Conservation (phyloP, 2,888 invertebrate species). For the Ephialtes manifestator region DNA sequence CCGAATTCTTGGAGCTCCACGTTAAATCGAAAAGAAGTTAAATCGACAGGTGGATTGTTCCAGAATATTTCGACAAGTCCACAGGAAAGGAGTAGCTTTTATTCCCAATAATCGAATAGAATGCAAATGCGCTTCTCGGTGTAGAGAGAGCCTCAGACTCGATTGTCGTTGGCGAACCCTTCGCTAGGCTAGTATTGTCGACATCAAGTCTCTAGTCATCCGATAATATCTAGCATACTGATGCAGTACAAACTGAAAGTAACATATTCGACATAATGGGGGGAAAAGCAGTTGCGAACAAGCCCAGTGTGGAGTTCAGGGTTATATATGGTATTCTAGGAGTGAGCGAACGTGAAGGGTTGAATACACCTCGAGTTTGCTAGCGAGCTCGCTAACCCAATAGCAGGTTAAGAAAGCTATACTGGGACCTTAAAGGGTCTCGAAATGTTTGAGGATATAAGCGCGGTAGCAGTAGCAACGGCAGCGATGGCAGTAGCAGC, state of each 20-base stretch:
- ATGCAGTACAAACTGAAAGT: not conserved
- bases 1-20: not conserved
- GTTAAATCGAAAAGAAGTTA: not conserved
- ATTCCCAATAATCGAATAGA: not conserved
- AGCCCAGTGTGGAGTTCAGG: not conserved
- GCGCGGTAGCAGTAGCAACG: conserved; percentile 25
- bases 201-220: not conserved
- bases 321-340: conserved; percentile 18
- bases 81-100: not conserved
- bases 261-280: not conserved
- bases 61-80: not conserved
- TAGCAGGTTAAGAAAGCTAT: conserved; percentile 34
- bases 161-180: not conserved
- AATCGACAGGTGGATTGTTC: conserved; percentile 14
- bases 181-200: not conserved
- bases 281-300: not conserved
- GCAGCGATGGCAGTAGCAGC: not conserved
- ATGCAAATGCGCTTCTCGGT: conserved; percentile 18
- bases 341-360: conserved; percentile 23
- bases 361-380: not conserved
- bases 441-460: conserved; percentile 36
- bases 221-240: not conserved
- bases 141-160: not conserved
- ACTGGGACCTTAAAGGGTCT: conserved; percentile 45
- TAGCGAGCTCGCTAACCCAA: conserved; percentile 15